Evolutionary conservation across 2,113 vertebrate genomes (phyloP).

Genomic region (Tetrax tetrax): DNA sequence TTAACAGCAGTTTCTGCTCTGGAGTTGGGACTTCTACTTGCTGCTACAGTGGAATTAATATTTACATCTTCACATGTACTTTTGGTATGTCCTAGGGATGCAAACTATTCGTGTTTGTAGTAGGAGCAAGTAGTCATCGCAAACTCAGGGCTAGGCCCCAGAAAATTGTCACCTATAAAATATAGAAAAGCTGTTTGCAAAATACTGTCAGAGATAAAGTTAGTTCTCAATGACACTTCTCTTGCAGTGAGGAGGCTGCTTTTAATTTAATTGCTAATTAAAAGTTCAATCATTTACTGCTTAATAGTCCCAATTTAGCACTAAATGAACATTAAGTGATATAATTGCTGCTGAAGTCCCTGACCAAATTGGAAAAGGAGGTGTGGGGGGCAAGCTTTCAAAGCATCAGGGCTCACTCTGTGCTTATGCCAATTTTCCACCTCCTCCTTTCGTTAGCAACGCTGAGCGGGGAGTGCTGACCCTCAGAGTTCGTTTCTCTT

Average conservation of each 20-base stretch:
- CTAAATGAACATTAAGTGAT: neutral
- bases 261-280: conserved; percentile 44
- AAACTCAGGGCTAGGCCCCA: neutral
- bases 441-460: neutral
- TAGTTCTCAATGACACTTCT: neutral
- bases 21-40: neutral
- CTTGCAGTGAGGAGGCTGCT: neutral
- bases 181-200: neutral
- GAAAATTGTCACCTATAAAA: neutral
- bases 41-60: neutral
- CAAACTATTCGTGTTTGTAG: neutral
- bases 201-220: neutral
- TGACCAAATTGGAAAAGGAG: neutral
- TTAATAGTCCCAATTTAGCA: neutral
- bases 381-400: neutral
- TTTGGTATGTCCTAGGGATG: neutral
- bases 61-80: neutral
- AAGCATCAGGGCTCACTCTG: neutral
- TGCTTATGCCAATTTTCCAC: neutral
- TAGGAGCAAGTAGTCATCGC: neutral
- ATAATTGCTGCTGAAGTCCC: neutral
- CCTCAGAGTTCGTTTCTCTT: neutral
- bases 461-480: neutral
- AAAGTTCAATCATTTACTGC: neutral
- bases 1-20: neutral